phyloP scores from a whole-genome alignment of 2,797 vertebrate genomes.

The Borostomias antarcticus region DNA sequence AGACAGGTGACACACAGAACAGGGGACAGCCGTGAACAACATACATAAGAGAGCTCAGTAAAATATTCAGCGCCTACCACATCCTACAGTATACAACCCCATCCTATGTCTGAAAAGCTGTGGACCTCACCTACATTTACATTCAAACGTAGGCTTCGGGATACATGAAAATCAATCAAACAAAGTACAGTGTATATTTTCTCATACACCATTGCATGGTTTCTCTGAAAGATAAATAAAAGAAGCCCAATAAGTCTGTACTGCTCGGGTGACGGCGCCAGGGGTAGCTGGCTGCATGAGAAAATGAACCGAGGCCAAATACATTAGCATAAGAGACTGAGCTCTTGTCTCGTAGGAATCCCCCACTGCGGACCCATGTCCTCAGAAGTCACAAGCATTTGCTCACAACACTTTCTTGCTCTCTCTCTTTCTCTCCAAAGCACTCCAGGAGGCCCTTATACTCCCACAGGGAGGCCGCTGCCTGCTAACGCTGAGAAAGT shows the following conservation, averaged over 20 bases:
- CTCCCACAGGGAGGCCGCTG: constrained; percentile 20
- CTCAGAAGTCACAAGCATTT: constrained; percentile 38
- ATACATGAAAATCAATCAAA: not conserved
- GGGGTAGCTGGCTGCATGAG: constrained; percentile 15
- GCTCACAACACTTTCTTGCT: too few relatives aligned
- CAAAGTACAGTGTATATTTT: too few relatives aligned
- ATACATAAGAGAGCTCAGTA: constrained; percentile 25
- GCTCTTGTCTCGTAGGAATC: constrained; percentile 1
- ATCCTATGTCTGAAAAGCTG: not conserved
- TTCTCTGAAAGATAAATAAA: not conserved
- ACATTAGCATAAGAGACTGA: constrained; percentile 27
- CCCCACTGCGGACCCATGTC: constrained; percentile 18
- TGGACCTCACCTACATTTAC: not conserved
- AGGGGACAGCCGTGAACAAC: constrained; percentile 29
- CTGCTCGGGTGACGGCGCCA: not conserved
- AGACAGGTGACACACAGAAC: constrained; percentile 51
- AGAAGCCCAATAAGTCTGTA: not conserved
- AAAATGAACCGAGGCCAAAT: constrained; percentile 21
- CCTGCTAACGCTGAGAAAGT: constrained; percentile 24
- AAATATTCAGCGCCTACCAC: too few relatives aligned
- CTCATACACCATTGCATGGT: too few relatives aligned
- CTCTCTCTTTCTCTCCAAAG: constrained; percentile 14
- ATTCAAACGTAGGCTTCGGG: not conserved
- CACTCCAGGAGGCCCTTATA: constrained; percentile 26
- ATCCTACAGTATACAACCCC: not conserved